Evolutionary conservation across 2,113 vertebrate genomes (phyloP).

Genomic region (Phyllostomus hastatus): DNA sequence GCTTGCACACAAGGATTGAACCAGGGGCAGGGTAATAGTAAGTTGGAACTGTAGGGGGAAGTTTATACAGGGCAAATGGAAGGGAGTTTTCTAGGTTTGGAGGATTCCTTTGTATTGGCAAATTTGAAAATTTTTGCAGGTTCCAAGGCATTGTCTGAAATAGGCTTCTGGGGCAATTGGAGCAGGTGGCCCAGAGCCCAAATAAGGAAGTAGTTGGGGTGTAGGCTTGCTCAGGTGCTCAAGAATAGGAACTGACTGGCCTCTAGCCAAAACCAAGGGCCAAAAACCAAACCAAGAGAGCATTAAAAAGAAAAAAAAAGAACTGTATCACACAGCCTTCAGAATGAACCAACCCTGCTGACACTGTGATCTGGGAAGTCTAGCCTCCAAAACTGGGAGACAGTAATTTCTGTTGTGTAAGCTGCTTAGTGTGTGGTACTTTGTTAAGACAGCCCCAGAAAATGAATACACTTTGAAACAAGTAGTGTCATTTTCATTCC

Average conservation of each 20-base stretch:
- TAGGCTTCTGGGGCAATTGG: background rate
- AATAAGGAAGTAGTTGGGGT: background rate
- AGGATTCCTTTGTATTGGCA: background rate
- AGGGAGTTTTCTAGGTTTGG: background rate
- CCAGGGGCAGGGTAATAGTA: background rate
- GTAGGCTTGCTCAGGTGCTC: background rate
- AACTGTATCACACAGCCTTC: background rate
- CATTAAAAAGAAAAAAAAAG: background rate
- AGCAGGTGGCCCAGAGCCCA: background rate
- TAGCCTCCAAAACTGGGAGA: background rate
- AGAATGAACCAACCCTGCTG: background rate
- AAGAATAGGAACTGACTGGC: background rate
- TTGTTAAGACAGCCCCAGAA: background rate
- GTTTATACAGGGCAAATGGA: background rate
- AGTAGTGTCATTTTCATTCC: background rate
- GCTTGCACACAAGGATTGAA: background rate
- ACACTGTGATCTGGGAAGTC: background rate
- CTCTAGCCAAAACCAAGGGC: background rate
- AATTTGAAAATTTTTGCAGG: background rate
- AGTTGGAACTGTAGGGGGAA: background rate
- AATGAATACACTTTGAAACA: background rate
- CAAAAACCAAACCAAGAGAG: background rate
- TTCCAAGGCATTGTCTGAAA: background rate
- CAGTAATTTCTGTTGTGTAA: background rate
- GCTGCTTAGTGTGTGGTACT: background rate